phyloP scores from a whole-genome alignment of 2,888 invertebrate genomes.

The Parochlus steinenii region DNA sequence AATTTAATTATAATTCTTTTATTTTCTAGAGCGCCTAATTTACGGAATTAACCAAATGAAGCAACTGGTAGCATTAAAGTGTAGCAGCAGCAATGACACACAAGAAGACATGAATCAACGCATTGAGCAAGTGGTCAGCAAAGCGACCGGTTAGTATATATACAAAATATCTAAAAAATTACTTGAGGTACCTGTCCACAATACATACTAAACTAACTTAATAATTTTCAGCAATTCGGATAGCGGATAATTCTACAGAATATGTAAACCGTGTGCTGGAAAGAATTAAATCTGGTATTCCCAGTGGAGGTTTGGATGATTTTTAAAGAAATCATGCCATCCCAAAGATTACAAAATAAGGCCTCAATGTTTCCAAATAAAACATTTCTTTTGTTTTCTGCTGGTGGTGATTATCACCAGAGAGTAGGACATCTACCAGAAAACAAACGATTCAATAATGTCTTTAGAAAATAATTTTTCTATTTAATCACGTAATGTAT shows the following conservation, averaged over 20 bases:
- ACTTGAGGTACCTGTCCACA: not conserved
- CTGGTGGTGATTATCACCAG: too few relatives aligned
- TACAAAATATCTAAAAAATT: conserved; percentile 10
- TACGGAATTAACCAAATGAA: conserved; percentile 62
- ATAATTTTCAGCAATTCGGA: conserved; percentile 53
- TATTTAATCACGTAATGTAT: too few relatives aligned
- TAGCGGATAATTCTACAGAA: conserved; percentile 83
- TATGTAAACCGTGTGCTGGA: conserved; percentile 86
- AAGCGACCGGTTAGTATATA: conserved; percentile 48
- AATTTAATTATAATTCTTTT: conserved; percentile 12
- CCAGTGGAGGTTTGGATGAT: conserved; percentile 62
- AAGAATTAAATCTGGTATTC: conserved; percentile 64
- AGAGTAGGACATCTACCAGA: too few relatives aligned
- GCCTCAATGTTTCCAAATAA: too few relatives aligned
- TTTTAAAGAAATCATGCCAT: too few relatives aligned
- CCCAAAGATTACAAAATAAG: too few relatives aligned
- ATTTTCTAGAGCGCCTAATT: conserved; percentile 51
- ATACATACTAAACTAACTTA: conserved; percentile 8
- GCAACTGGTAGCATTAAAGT: conserved; percentile 50
- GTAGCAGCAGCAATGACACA: conserved; percentile 29
- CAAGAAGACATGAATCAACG: conserved; percentile 50
- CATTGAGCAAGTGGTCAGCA: conserved; percentile 50
- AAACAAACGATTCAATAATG: too few relatives aligned
- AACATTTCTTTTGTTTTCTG: too few relatives aligned
- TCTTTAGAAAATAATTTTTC: too few relatives aligned